Conservation (phyloP, 2,797 vertebrate genomes). For the Sphenopsis melanotis region DNA sequence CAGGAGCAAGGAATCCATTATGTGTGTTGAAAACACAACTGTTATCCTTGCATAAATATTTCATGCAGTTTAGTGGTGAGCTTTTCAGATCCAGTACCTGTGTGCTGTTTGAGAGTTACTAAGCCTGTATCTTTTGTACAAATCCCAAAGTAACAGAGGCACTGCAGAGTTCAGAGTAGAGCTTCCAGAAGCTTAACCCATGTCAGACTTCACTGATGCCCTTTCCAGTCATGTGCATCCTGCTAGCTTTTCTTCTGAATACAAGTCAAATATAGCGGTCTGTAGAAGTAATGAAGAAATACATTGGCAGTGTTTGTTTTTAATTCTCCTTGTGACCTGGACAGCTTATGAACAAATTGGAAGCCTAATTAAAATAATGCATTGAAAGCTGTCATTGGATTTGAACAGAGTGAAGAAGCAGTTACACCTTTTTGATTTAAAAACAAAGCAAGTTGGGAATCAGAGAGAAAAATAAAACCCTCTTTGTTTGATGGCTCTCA, state of each 20-base stretch:
- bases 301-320: conserved; percentile 19
- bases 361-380: conserved; percentile 18
- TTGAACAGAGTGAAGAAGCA: neutral
- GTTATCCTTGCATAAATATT: neutral
- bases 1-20: neutral
- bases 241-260: neutral
- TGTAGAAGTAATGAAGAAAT: neutral
- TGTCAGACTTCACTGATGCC: conserved; percentile 15
- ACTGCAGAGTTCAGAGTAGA: neutral
- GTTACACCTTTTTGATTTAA: neutral
- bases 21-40: neutral
- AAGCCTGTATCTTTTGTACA: neutral
- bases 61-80: neutral
- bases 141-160: conserved; percentile 2
- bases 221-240: conserved; percentile 23
- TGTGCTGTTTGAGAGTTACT: neutral
- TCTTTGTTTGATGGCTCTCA: neutral
- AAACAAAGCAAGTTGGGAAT: neutral
- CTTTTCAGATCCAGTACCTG: neutral
- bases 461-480: neutral
- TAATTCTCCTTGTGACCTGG: neutral
- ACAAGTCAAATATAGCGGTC: neutral
- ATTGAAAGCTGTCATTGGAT: neutral
- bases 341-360: conserved; percentile 5
- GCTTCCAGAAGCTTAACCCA: conserved; percentile 11